Evolutionary conservation across 2,888 invertebrate genomes (phyloP).

Genomic region (Andrena dorsata): DNA sequence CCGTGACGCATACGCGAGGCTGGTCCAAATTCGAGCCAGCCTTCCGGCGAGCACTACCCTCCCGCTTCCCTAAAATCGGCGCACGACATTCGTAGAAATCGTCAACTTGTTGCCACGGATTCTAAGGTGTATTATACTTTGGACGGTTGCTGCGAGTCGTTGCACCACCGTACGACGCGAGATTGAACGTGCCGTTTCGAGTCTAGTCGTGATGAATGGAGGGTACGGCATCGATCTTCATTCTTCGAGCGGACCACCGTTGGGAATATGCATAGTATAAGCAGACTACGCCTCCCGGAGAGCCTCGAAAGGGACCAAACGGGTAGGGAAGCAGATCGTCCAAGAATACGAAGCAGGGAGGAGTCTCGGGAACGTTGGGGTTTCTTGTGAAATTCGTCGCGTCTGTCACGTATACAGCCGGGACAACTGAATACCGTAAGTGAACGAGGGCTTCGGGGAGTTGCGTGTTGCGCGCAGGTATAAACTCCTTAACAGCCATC

Average conservation of each 20-base stretch:
- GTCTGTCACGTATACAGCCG: not conserved
- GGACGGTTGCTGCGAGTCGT: no score
- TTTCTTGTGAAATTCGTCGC: constrained; percentile 50
- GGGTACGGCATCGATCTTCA: constrained; percentile 20
- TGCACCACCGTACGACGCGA: no score
- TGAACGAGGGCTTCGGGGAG: not conserved
- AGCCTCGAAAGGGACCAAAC: constrained; percentile 49
- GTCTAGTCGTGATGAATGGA: constrained; percentile 1
- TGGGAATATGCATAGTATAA: constrained; percentile 52
- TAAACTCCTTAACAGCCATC: not conserved
- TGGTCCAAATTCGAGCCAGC: constrained; percentile 1
- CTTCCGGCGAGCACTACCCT: not conserved
- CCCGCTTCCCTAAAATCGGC: not conserved
- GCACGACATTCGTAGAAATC: not conserved
- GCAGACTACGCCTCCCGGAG: constrained; percentile 57
- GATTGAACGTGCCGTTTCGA: not conserved
- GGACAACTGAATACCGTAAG: constrained; percentile 4
- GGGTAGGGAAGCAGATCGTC: constrained; percentile 21
- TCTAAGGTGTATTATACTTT: not conserved
- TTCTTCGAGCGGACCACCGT: constrained; percentile 46
- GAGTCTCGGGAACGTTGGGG: constrained; percentile 1
- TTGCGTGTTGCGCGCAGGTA: not conserved
- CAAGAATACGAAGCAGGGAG: constrained; percentile 47
- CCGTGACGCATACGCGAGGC: constrained; percentile 6
- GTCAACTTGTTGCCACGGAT: not conserved